Conservation (phyloP, 2,113 vertebrate species). For the Chionodraco myersi region DNA sequence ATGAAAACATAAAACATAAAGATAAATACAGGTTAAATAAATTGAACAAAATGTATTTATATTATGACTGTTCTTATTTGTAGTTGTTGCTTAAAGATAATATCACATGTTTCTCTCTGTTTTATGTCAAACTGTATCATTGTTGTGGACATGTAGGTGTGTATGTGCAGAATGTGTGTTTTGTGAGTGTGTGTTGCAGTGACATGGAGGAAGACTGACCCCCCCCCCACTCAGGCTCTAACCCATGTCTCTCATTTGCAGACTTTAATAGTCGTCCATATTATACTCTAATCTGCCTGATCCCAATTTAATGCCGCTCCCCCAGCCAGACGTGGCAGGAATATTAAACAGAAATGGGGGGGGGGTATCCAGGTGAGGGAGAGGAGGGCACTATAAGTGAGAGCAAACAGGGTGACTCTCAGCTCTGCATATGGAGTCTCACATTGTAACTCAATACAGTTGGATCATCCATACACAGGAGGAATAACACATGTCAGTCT, state of each 20-base stretch:
- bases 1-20: no score
- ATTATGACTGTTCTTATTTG: background rate
- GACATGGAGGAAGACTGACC: conserved; percentile 68
- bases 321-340: conserved; percentile 83
- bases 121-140: conserved; percentile 10
- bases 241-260: conserved; percentile 94
- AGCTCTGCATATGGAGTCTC: conserved; percentile 47
- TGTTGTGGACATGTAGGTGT: conserved; percentile 35
- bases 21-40: background rate
- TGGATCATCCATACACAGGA: background rate
- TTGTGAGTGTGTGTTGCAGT: conserved; percentile 77
- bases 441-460: conserved; percentile 40
- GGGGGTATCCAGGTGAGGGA: conserved; percentile 9
- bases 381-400: conserved; percentile 17
- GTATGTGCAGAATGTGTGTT: conserved; percentile 43
- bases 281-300: conserved; percentile 99
- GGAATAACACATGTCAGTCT: background rate
- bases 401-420: conserved; percentile 56
- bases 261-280: conserved; percentile 93
- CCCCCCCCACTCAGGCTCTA: conserved; percentile 76
- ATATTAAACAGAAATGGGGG: conserved; percentile 80
- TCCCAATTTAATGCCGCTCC: conserved; percentile 98
- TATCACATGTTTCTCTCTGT: background rate
- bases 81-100: conserved; percentile 2
- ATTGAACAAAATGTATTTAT: background rate